phyloP scores from a whole-genome alignment of 53 echinoderm and acorn worm species.

The Glandiceps talaboti region DNA sequence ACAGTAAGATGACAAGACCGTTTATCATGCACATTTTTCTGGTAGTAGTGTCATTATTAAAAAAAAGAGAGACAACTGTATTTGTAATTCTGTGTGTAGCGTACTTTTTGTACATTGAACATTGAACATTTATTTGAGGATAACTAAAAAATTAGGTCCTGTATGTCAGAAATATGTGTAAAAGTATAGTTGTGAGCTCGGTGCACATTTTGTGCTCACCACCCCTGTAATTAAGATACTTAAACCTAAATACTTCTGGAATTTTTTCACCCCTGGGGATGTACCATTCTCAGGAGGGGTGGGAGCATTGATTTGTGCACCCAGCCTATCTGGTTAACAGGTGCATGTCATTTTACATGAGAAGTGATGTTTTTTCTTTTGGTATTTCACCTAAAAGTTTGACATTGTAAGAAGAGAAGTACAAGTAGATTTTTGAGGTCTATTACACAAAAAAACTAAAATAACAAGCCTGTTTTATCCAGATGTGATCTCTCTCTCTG shows the following conservation, averaged over 20 bases:
- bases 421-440: background rate
- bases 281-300: background rate
- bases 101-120: background rate
- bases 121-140: background rate
- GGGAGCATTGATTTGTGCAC: background rate
- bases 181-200: background rate
- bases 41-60: background rate
- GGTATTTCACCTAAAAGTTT: background rate
- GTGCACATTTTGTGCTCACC: background rate
- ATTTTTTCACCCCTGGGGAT: background rate
- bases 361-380: background rate
- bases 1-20: background rate
- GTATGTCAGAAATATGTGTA: background rate
- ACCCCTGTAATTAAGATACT: background rate
- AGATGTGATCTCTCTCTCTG: background rate
- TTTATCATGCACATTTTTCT: background rate
- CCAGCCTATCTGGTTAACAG: background rate
- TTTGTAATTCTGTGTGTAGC: background rate
- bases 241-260: background rate
- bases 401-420: background rate
- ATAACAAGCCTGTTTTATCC: background rate
- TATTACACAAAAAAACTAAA: background rate
- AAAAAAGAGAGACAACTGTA: background rate
- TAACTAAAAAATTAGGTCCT: background rate
- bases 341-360: background rate